Evolutionary conservation across 2,113 vertebrate genomes (phyloP).

Genomic region (Stegastes partitus): DNA sequence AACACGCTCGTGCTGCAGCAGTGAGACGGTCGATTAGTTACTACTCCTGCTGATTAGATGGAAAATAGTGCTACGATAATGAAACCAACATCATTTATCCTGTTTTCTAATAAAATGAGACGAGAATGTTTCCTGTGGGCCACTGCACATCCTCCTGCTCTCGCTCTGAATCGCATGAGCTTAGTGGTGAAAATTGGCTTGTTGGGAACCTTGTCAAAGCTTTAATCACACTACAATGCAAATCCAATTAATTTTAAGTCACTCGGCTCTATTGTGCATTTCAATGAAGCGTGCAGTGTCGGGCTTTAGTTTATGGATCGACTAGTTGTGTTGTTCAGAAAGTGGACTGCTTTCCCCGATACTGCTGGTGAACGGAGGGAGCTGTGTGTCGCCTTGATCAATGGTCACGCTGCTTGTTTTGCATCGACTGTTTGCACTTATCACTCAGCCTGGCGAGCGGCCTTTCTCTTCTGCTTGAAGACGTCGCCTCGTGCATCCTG

Average conservation of each 20-base stretch:
- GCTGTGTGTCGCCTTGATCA: constrained; percentile 17
- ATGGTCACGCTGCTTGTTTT: constrained; percentile 30
- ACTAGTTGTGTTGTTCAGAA: background rate
- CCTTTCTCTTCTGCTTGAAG: background rate
- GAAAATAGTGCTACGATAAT: background rate
- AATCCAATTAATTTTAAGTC: constrained; percentile 35
- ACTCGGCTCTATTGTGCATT: constrained; percentile 1
- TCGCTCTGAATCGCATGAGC: background rate
- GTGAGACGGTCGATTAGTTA: no score
- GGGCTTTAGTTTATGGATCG: constrained; percentile 5
- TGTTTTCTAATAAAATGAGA: no score
- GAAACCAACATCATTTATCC: background rate
- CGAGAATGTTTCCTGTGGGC: background rate
- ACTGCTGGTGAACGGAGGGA: background rate
- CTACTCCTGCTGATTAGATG: no score
- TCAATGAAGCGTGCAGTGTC: background rate
- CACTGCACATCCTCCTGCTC: constrained; percentile 10
- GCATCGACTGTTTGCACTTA: constrained; percentile 29
- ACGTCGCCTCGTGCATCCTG: background rate
- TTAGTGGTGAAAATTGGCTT: constrained; percentile 1
- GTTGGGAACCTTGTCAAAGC: constrained; percentile 3
- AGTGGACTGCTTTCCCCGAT: background rate
- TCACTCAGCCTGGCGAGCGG: constrained; percentile 8
- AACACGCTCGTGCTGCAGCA: background rate
- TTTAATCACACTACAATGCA: constrained; percentile 13